Percentiles rank a stretch among this genome's conserved stretches.
Conservation (phyloP, 2,797 vertebrate species). For the Esox masquinongy region DNA sequence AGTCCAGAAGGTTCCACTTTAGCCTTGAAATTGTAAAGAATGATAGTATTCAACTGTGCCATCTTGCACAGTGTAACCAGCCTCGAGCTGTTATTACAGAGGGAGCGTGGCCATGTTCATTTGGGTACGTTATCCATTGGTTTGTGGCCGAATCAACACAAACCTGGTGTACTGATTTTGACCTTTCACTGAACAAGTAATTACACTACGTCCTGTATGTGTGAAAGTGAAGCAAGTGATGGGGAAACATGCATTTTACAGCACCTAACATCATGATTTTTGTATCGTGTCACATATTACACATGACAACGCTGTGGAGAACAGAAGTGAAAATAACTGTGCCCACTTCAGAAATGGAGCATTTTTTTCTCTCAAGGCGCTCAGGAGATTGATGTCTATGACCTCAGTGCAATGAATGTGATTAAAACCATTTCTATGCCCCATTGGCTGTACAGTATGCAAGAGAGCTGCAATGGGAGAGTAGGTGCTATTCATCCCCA, state of each 20-base stretch:
- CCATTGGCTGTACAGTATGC: neutral
- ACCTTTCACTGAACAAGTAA: neutral
- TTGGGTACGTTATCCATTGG: neutral
- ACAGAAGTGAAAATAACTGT: neutral
- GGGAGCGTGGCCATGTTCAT: neutral
- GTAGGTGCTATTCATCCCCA: conserved; percentile 2
- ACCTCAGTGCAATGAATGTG: neutral
- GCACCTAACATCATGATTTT: neutral
- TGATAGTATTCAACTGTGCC: neutral
- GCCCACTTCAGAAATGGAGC: neutral
- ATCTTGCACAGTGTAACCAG: neutral
- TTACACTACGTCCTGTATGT: neutral
- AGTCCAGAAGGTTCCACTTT: neutral
- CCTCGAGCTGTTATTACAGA: neutral
- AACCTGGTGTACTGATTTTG: neutral
- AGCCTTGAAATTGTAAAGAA: neutral
- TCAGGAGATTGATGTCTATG: neutral
- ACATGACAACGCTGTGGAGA: neutral
- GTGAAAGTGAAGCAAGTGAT: neutral
- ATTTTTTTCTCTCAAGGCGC: neutral
- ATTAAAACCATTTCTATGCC: neutral
- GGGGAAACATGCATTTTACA: neutral
- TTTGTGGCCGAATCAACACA: neutral
- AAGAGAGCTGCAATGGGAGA: neutral
- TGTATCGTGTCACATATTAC: neutral